phyloP scores from a whole-genome alignment of 2,797 vertebrate genomes.

The Manis pentadactyla region DNA sequence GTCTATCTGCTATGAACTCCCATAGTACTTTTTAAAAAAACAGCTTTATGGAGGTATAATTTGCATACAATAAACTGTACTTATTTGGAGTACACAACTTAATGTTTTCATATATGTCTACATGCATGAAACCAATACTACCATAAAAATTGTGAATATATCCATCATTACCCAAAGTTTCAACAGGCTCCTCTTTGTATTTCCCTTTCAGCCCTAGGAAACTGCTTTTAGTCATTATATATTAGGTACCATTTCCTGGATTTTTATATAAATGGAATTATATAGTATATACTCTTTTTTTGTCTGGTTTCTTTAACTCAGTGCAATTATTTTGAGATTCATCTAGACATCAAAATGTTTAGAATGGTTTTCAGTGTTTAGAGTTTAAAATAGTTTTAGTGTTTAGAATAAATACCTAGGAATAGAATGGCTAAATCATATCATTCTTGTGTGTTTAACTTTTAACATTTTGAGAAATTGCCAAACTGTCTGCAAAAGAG shows the following conservation, averaged over 20 bases:
- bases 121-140: not conserved
- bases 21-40: not conserved
- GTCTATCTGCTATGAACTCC: not conserved
- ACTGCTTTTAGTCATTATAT: not conserved
- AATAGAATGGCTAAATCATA: not conserved
- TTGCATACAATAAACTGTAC: not conserved
- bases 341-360: not conserved
- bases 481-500: not conserved
- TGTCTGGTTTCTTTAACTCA: not conserved
- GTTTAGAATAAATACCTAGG: not conserved
- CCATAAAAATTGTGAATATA: not conserved
- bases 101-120: not conserved
- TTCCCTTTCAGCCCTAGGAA: not conserved
- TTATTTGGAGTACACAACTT: not conserved
- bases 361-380: too few relatives aligned
- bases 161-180: not conserved
- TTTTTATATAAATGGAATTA: not conserved
- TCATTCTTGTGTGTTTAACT: not conserved
- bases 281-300: not conserved
- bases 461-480: slow-evolving; percentile 39
- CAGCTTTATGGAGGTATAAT: not conserved
- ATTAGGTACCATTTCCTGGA: not conserved
- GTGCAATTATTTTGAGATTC: not conserved
- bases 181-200: not conserved
- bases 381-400: too few relatives aligned